Conservation (phyloP, 2,888 invertebrate species). For the Nezara viridula region DNA sequence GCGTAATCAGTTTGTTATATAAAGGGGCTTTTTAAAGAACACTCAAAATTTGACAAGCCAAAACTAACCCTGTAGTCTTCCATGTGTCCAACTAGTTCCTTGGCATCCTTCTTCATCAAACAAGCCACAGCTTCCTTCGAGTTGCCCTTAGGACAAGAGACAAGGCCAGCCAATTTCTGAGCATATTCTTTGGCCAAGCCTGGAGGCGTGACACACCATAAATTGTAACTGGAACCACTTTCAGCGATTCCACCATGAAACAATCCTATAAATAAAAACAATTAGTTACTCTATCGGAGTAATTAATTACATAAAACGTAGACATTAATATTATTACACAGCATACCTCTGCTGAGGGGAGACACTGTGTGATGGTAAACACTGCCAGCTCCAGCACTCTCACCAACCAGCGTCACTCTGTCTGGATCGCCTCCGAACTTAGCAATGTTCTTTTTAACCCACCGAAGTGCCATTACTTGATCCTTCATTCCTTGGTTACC, state of each 20-base stretch:
- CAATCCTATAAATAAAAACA: background rate
- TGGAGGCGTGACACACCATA: slow-evolving; percentile 39
- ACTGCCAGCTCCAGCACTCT: slow-evolving; percentile 45
- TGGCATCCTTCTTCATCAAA: slow-evolving; percentile 50
- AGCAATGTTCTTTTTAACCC: slow-evolving; percentile 47
- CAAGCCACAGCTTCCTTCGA: slow-evolving; percentile 16
- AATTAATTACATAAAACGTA: background rate
- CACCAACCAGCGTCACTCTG: slow-evolving; percentile 33
- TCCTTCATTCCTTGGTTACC: slow-evolving; percentile 51
- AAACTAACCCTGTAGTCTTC: slow-evolving; percentile 21
- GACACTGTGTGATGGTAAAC: slow-evolving; percentile 50
- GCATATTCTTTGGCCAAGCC: slow-evolving; percentile 32
- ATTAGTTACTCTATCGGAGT: background rate
- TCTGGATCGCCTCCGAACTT: slow-evolving; percentile 31
- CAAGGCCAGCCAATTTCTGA: slow-evolving; percentile 18
- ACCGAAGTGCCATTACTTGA: slow-evolving; percentile 39
- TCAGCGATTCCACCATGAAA: slow-evolving; percentile 51
- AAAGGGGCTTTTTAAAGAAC: too few species aligned
- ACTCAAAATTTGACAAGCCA: too few species aligned
- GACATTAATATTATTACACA: background rate
- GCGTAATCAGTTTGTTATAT: too few species aligned
- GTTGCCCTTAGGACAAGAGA: slow-evolving; percentile 34
- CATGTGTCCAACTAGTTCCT: background rate
- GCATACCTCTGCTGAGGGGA: slow-evolving; percentile 25
- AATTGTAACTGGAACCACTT: slow-evolving; percentile 52